Conservation (phyloP, 1,140 invertebrate species). For the Drosophila repleta region DNA sequence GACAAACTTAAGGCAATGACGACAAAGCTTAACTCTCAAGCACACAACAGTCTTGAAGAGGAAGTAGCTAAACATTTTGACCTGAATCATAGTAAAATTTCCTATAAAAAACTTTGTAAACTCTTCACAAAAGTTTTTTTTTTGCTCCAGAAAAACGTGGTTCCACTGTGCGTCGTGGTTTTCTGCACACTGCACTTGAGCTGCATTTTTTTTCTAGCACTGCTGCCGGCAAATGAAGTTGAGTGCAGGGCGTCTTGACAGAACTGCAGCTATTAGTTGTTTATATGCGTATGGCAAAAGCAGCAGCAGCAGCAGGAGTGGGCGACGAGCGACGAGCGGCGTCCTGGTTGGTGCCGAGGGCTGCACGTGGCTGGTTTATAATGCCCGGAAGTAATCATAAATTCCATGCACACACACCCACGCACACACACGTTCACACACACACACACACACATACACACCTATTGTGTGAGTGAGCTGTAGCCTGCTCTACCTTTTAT, state of each 20-base stretch:
- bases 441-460: constrained; percentile 29
- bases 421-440: constrained; percentile 27
- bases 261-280: constrained; percentile 69
- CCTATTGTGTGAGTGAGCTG: constrained; percentile 22
- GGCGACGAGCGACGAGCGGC: constrained; percentile 35
- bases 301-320: constrained; percentile 3
- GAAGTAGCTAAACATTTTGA: not conserved
- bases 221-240: constrained; percentile 45
- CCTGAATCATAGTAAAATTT: no score
- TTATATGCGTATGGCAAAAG: constrained; percentile 61
- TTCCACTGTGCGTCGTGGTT: constrained; percentile 19
- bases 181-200: constrained; percentile 46
- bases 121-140: not conserved
- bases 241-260: constrained; percentile 54
- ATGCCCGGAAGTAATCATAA: constrained; percentile 80
- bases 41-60: not conserved
- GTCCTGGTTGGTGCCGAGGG: constrained; percentile 2
- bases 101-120: no score
- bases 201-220: constrained; percentile 59
- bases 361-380: constrained; percentile 74
- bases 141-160: not conserved
- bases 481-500: constrained; percentile 63
- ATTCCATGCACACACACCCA: constrained; percentile 58
- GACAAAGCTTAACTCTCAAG: no score
- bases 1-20: not conserved